These are phyloP conservation scores for Halcyon leucocephala DNA, from an alignment of 2,797 vertebrate genomes.

Conservation along the genomic window DNA sequence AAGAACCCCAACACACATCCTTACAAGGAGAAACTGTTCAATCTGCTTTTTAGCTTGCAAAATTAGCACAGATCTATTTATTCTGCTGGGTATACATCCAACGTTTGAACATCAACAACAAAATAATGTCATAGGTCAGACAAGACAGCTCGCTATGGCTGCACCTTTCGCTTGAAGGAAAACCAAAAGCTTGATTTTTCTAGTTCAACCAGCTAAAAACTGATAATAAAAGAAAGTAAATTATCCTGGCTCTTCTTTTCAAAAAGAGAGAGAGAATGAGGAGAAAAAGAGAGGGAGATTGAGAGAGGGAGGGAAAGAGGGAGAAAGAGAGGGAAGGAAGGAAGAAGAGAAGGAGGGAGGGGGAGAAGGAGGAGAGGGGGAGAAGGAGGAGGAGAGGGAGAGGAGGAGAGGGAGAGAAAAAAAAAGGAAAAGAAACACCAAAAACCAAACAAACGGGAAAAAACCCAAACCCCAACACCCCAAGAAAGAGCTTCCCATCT, in stretches of 20 bases:
- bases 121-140: slow-evolving; percentile 20
- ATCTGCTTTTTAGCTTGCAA: neutral
- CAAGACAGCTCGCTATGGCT: neutral
- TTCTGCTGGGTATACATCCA: neutral
- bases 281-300: too few relatives aligned
- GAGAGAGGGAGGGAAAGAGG: too few relatives aligned
- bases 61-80: neutral
- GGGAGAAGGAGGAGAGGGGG: too few relatives aligned
- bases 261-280: neutral
- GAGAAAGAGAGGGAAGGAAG: too few relatives aligned
- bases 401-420: too few relatives aligned
- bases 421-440: too few relatives aligned
- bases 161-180: neutral
- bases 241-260: neutral
- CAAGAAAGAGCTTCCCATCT: neutral
- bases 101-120: slow-evolving; percentile 34
- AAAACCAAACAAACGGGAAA: too few relatives aligned
- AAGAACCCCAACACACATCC: neutral
- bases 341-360: too few relatives aligned
- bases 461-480: too few relatives aligned
- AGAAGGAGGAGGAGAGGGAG: too few relatives aligned
- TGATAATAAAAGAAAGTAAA: neutral
- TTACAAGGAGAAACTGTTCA: neutral
- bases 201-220: neutral
- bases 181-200: neutral